Percentiles rank a stretch among this genome's conserved stretches.
phyloP scores from a whole-genome alignment of 2,888 invertebrate genomes.

The Odontothrips loti region DNA sequence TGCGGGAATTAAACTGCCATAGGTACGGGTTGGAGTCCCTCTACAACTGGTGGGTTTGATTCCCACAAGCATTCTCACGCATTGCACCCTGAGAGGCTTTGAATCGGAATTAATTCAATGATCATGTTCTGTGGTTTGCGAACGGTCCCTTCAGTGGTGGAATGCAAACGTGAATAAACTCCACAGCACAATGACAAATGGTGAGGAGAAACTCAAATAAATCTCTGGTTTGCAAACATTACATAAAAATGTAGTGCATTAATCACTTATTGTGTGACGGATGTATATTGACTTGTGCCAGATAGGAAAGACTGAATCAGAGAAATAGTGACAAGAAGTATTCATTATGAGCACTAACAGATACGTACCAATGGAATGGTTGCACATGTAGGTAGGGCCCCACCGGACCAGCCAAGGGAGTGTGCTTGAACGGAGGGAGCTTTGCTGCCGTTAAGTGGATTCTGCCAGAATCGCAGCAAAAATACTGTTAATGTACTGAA shows the following conservation, averaged over 20 bases:
- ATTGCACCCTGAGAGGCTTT: too few species aligned
- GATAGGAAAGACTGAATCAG: not conserved
- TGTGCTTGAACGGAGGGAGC: slow-evolving; percentile 24
- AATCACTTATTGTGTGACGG: not conserved
- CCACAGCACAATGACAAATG: not conserved
- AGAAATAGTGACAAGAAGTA: not conserved
- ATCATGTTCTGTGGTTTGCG: too few species aligned
- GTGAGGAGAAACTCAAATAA: not conserved
- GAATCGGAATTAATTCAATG: too few species aligned
- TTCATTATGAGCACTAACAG: not conserved
- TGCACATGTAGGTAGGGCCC: not conserved
- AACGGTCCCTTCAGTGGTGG: not conserved
- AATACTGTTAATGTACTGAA: slow-evolving; percentile 27
- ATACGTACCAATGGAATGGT: slow-evolving; percentile 7
- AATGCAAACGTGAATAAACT: not conserved
- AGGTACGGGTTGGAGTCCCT: too few species aligned
- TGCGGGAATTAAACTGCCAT: too few species aligned
- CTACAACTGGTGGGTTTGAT: too few species aligned
- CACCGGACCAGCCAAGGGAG: not conserved
- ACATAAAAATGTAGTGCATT: not conserved
- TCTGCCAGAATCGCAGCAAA: slow-evolving; percentile 26
- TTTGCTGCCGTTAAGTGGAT: slow-evolving; percentile 26
- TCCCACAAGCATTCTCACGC: too few species aligned
- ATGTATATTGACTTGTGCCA: not conserved
- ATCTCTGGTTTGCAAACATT: not conserved